Evolutionary conservation across 2,113 vertebrate genomes (phyloP).

Genomic region (Megalops atlanticus): DNA sequence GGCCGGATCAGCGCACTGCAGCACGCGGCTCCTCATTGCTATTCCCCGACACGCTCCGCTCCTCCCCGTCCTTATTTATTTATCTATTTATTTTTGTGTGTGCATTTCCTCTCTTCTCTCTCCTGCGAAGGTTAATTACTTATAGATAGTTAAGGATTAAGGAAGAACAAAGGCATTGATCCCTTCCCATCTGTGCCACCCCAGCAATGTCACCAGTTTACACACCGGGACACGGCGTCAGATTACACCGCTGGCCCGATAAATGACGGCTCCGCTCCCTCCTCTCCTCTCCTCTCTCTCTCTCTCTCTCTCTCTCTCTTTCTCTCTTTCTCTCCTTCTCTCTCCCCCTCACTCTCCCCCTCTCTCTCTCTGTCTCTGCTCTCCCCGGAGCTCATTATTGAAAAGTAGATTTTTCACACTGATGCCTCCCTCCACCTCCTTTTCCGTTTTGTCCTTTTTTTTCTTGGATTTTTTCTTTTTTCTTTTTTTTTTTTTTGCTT

Average conservation of each 20-base stretch:
- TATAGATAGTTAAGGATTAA: conserved; percentile 80
- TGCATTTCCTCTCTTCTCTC: conserved; percentile 63
- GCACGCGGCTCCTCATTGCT: conserved; percentile 45
- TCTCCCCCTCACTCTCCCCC: neutral
- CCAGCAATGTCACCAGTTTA: conserved; percentile 73
- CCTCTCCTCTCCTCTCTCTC: conserved; percentile 11
- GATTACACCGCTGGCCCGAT: conserved; percentile 71
- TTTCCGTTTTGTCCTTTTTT: conserved; percentile 34
- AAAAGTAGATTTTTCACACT: conserved; percentile 44
- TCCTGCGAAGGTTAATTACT: conserved; percentile 81
- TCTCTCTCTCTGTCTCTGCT: conserved; percentile 11
- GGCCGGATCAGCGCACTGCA: too few species aligned
- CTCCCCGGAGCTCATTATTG: conserved; percentile 37
- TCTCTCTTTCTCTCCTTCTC: neutral
- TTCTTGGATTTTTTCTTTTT: conserved; percentile 6
- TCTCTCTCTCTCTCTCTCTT: conserved; percentile 4
- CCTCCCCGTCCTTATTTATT: conserved; percentile 50
- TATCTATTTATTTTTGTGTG: too few species aligned
- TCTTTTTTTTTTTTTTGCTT: conserved; percentile 10
- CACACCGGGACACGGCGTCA: conserved; percentile 59
- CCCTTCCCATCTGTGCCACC: conserved; percentile 61
- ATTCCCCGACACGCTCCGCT: conserved; percentile 46
- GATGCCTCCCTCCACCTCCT: conserved; percentile 19
- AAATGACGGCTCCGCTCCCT: conserved; percentile 46
- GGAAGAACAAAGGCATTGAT: conserved; percentile 75